Conservation (phyloP, 1,140 invertebrate genomes). For the Papilio xuthus region DNA sequence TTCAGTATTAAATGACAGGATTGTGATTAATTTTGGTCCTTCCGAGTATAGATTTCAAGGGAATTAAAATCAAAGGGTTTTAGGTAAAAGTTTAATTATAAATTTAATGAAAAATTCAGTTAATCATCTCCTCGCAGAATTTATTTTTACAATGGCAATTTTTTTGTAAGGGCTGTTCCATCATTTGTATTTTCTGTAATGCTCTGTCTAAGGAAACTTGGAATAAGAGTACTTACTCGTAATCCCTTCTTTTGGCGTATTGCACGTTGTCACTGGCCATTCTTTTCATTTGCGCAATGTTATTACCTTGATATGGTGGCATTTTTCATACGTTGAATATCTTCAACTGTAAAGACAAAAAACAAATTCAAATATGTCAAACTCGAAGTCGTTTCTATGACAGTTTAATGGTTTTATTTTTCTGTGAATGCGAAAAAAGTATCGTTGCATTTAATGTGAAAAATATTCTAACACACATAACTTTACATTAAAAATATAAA, state of each 20-base stretch:
- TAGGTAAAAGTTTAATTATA: too few species aligned
- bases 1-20: too few species aligned
- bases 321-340: constrained; percentile 8
- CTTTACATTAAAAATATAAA: too few species aligned
- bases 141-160: too few species aligned
- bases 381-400: not conserved
- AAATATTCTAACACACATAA: too few species aligned
- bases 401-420: not conserved
- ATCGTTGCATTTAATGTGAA: not conserved
- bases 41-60: too few species aligned
- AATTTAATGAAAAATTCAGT: too few species aligned
- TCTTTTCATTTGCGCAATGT: constrained; percentile 41
- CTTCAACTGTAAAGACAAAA: constrained; percentile 9
- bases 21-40: too few species aligned
- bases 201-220: not conserved
- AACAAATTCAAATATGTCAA: not conserved
- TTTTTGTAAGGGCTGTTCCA: too few species aligned
- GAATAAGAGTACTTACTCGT: constrained; percentile 50
- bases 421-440: not conserved
- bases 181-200: not conserved
- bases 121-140: too few species aligned
- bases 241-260: constrained; percentile 53
- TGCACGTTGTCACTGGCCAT: constrained; percentile 38
- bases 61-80: too few species aligned
- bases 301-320: constrained; percentile 19